Percentiles rank a stretch among this genome's conserved stretches.
Conservation (phyloP, 2,888 invertebrate species). For the Trissonchulus sp. region DNA sequence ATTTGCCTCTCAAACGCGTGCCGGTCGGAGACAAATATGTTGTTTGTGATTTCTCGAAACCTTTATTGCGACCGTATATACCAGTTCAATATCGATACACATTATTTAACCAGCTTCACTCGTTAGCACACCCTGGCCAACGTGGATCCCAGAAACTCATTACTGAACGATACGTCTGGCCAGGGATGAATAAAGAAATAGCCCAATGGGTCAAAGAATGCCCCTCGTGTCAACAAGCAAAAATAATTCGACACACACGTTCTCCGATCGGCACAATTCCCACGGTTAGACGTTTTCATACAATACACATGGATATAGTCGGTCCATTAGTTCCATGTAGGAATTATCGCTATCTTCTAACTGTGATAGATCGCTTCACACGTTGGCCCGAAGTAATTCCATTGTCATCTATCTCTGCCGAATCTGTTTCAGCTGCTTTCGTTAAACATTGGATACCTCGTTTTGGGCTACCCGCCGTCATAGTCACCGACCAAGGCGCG, state of each 20-base stretch:
- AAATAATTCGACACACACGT: constrained; percentile 5
- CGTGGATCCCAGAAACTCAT: too few relatives aligned
- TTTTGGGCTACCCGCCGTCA: neutral
- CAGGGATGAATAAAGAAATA: constrained; percentile 8
- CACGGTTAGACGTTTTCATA: constrained; percentile 5
- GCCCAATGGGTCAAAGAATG: constrained; percentile 14
- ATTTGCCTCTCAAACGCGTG: neutral
- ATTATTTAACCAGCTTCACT: neutral
- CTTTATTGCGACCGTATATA: constrained; percentile 1
- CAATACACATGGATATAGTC: constrained; percentile 7
- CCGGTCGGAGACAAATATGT: neutral
- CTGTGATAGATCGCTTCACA: constrained; percentile 16
- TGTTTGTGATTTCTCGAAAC: neutral
- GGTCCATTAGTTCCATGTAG: constrained; percentile 8
- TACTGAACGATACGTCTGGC: constrained; percentile 1
- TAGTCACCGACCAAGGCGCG: constrained; percentile 3
- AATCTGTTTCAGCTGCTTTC: neutral
- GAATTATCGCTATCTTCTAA: neutral
- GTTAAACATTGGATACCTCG: neutral
- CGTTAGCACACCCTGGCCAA: constrained; percentile 14
- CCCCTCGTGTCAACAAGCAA: neutral
- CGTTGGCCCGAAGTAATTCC: constrained; percentile 1
- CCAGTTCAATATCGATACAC: neutral
- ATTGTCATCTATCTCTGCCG: constrained; percentile 2
- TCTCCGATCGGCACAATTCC: neutral